Conservation (phyloP, 2,888 invertebrate species). For the Heteromurus nitidus region DNA sequence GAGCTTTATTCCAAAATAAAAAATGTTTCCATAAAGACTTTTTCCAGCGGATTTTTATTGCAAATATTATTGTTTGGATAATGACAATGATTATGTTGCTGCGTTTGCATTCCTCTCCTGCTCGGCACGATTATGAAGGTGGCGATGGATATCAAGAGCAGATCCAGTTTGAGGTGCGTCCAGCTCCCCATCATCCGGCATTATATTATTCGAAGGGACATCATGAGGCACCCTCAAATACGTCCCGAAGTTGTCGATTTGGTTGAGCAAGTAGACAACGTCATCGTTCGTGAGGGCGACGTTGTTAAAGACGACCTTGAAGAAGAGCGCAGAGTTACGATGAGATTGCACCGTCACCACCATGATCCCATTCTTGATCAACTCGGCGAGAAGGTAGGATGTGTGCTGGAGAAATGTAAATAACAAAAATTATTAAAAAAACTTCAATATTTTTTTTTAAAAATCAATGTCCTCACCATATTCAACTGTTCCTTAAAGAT, state of each 20-base stretch:
- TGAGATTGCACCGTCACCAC: conserved; percentile 97
- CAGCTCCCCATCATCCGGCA: no score
- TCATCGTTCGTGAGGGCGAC: conserved; percentile 89
- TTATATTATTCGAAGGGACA: neutral
- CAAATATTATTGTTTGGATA: no score
- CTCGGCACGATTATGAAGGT: no score
- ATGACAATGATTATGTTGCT: no score
- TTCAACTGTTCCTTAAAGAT: conserved; percentile 61
- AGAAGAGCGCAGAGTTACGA: conserved; percentile 91
- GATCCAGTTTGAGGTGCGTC: no score
- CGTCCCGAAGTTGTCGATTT: conserved; percentile 88
- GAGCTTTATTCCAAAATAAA: no score
- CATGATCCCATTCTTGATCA: conserved; percentile 96
- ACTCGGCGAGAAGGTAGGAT: conserved; percentile 75
- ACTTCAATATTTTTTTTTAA: neutral
- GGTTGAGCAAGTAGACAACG: conserved; percentile 89
- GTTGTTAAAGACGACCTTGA: conserved; percentile 94
- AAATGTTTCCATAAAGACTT: conserved; percentile 21
- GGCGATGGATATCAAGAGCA: no score
- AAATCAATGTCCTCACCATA: conserved; percentile 22
- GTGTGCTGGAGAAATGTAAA: conserved; percentile 42
- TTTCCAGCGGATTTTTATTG: no score
- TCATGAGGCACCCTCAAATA: conserved; percentile 77
- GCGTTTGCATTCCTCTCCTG: no score
- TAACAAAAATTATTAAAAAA: neutral